Base-by-base conservation (phyloP, 2,797 vertebrate species). In the Varecia variegata region DNA sequence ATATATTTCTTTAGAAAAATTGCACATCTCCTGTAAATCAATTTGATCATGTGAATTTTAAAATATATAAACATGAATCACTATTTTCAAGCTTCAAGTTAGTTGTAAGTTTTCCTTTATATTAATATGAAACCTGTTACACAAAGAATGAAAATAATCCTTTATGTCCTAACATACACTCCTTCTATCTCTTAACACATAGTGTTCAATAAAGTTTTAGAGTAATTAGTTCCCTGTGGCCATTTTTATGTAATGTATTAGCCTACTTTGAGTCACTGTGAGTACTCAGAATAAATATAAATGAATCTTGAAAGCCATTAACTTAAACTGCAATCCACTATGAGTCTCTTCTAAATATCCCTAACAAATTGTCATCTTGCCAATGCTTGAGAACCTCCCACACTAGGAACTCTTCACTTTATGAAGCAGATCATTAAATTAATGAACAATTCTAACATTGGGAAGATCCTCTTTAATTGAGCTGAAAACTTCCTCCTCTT, bases 231-330 rank as follows among this genome's bases (percentile, higher is more conserved):
- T 96, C 58, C 83, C 54, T 47, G 4, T 77, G 70, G 35, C 7
- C 52, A 70, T 71, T 96, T 89, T 92, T 43, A 87, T 25, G 35
- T 47, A 68, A 62, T 2, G 2, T 27, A 2, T 62, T 81, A 84
- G 20, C 45, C 14, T 80, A 71, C 30, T 87, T 67, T 89, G 67
- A 92, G n/a, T 62, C 74, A 65, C 15, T 74, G 14, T 65, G 77
- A 92, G 12, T 45, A 32, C 17, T 85, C 50, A 62, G n/a, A 93
- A 95, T 84, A 96, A 97, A 73, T 25, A 88, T 9, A 85, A 85
- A 62, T 73, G 40, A 81, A 90, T 93, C 62, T 84, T 50, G n/a
- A 90, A 62, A 21, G 10, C 30, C 43, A 82, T 92, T 93, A 83
- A 10, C 43, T 94, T 83, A 87, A 88, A 88, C 4, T 67, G 7